Percentiles rank a stretch among this genome's conserved stretches.
Conservation (phyloP, 2,797 vertebrate genomes). For the Phalanger gymnotis region DNA sequence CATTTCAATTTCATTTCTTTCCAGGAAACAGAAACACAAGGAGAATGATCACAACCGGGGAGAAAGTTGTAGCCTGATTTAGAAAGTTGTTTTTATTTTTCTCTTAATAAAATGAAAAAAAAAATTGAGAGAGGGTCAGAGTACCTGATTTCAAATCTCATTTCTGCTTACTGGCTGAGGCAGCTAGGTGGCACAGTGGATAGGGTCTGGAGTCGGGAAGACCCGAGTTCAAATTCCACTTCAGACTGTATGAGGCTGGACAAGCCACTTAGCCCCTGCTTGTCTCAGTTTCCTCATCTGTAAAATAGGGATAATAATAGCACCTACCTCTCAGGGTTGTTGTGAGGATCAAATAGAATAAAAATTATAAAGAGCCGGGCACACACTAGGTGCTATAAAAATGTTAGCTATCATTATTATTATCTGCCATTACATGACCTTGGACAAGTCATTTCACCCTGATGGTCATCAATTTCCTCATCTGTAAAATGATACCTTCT, state of each 20-base stretch:
- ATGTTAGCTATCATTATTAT: not conserved
- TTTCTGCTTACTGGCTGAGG: not conserved
- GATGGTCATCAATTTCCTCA: not conserved
- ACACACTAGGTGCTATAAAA: not conserved
- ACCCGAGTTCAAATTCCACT: not conserved
- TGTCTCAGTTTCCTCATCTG: not conserved
- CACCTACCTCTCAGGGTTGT: not conserved
- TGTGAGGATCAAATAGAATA: not conserved
- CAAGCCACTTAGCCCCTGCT: not conserved
- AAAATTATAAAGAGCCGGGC: not conserved
- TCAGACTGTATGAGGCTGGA: not conserved
- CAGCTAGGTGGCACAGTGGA: not conserved
- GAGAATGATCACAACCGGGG: not conserved
- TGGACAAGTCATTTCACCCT: not conserved
- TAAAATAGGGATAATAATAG: not conserved
- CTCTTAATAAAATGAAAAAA: slow-evolving; percentile 26
- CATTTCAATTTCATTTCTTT: slow-evolving; percentile 45
- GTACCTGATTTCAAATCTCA: not conserved
- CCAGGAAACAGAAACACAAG: slow-evolving; percentile 27
- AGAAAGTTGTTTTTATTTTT: not conserved
- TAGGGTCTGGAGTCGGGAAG: not conserved
- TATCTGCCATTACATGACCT: not conserved
- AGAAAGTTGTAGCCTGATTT: slow-evolving; percentile 22
- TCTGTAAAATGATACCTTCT: not conserved
- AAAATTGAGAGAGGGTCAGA: not conserved